phyloP scores from a whole-genome alignment of 2,113 vertebrate species.

The Sinocyclocheilus maitianheensis region DNA sequence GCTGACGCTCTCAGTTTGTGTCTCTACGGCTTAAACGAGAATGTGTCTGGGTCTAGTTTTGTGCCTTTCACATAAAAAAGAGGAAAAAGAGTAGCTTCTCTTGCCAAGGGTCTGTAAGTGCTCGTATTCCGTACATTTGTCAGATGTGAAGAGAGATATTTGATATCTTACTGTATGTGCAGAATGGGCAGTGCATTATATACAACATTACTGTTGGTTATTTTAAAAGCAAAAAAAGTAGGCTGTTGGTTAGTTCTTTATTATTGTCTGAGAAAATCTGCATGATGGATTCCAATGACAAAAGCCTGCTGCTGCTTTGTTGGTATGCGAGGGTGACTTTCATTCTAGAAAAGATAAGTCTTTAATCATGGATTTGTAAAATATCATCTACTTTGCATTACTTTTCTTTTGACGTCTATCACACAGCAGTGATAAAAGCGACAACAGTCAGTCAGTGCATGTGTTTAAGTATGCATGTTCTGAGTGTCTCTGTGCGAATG shows the following conservation, averaged over 20 bases:
- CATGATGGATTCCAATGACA: not conserved
- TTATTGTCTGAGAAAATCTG: not conserved
- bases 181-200: not conserved
- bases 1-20: conserved; percentile 21
- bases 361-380: not conserved
- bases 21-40: conserved; percentile 57
- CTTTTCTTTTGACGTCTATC: not conserved
- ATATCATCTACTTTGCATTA: not conserved
- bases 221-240: not conserved
- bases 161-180: conserved; percentile 7
- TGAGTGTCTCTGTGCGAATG: too few species aligned
- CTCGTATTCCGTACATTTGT: conserved; percentile 41
- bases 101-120: conserved; percentile 60
- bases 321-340: not conserved
- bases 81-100: conserved; percentile 10
- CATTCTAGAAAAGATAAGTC: not conserved
- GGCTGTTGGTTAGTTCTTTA: not conserved
- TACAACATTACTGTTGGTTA: not conserved
- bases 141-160: conserved; percentile 33
- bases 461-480: too few species aligned
- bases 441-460: too few species aligned
- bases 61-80: conserved; percentile 40
- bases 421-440: too few species aligned
- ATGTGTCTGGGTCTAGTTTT: conserved; percentile 61
- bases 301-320: not conserved